A percentile compares a stretch with the other conserved stretches of the same genome.
These are phyloP conservation scores for Caenorhabditis drosophilae DNA, from an alignment of 2,888 invertebrate genomes.

Conservation along the genomic window DNA sequence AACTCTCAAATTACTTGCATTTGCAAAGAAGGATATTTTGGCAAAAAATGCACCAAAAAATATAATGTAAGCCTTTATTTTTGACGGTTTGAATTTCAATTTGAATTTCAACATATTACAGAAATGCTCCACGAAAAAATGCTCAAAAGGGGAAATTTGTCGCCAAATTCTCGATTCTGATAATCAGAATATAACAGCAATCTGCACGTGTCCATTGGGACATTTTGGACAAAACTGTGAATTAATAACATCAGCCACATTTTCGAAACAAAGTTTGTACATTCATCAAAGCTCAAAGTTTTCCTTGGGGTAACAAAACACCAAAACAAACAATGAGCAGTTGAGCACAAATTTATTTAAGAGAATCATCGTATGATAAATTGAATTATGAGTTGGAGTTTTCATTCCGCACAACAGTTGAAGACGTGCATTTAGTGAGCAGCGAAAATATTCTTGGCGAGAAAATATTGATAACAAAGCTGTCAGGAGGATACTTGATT, in stretches of 20 bases:
- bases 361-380: conserved; percentile 33
- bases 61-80: conserved; percentile 26
- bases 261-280: conserved; percentile 49
- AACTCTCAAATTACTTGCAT: conserved; percentile 44
- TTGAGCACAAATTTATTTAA: conserved; percentile 1
- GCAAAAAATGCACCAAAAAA: conserved; percentile 39
- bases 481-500: conserved; percentile 48
- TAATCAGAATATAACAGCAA: conserved; percentile 18
- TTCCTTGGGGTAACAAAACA: conserved; percentile 43
- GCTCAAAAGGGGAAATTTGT: conserved; percentile 31
- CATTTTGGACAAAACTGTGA: conserved; percentile 47
- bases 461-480: conserved; percentile 33
- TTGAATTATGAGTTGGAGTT: conserved; percentile 48
- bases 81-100: background rate
- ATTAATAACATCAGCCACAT: conserved; percentile 46
- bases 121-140: conserved; percentile 30
- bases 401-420: conserved; percentile 62
- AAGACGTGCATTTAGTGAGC: conserved; percentile 54
- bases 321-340: background rate
- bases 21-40: conserved; percentile 45
- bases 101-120: conserved; percentile 6
- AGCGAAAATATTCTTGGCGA: conserved; percentile 62
- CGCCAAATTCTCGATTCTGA: conserved; percentile 10
- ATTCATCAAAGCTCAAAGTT: conserved; percentile 54
- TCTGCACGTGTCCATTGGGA: conserved; percentile 42